These are phyloP conservation scores for Callosobruchus maculatus DNA, from an alignment of 2,888 invertebrate genomes.

Conservation along the genomic window DNA sequence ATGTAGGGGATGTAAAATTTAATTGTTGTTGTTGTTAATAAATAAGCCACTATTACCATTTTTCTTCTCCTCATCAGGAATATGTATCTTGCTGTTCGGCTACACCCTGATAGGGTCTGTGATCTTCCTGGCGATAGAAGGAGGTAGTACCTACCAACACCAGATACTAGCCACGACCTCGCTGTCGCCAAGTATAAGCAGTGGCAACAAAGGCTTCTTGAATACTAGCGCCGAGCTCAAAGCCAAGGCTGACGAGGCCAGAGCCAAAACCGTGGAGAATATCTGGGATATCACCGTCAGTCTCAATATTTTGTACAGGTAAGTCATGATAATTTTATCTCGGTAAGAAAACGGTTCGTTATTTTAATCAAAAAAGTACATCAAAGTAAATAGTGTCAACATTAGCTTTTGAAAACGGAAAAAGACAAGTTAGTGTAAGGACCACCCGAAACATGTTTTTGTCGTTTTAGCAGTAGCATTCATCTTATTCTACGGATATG, in stretches of 20 bases:
- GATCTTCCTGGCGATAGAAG: constrained; percentile 82
- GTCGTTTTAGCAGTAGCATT: too few species aligned
- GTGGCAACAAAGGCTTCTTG: constrained; percentile 28
- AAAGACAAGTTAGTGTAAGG: too few species aligned
- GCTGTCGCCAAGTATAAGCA: constrained; percentile 38
- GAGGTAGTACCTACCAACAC: constrained; percentile 58
- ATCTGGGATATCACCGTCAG: constrained; percentile 90
- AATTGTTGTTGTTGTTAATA: too few species aligned
- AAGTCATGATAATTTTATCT: constrained; percentile 1
- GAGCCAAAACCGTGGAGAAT: constrained; percentile 74
- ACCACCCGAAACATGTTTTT: too few species aligned
- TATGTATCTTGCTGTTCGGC: constrained; percentile 75
- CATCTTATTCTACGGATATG: too few species aligned
- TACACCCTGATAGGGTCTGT: constrained; percentile 75
- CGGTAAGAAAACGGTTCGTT: too few species aligned
- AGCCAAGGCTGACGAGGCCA: constrained; percentile 55
- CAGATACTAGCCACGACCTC: constrained; percentile 59
- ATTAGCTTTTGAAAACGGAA: too few species aligned
- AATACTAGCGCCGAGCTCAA: constrained; percentile 48
- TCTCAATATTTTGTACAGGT: constrained; percentile 79
- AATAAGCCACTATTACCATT: too few species aligned
- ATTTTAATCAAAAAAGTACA: too few species aligned
- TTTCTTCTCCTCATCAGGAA: constrained; percentile 52
- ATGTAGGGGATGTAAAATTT: too few species aligned
- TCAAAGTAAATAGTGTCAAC: too few species aligned